Evolutionary conservation across 2,797 vertebrate species (phyloP).

Genomic region (Simalia tracyae): DNA sequence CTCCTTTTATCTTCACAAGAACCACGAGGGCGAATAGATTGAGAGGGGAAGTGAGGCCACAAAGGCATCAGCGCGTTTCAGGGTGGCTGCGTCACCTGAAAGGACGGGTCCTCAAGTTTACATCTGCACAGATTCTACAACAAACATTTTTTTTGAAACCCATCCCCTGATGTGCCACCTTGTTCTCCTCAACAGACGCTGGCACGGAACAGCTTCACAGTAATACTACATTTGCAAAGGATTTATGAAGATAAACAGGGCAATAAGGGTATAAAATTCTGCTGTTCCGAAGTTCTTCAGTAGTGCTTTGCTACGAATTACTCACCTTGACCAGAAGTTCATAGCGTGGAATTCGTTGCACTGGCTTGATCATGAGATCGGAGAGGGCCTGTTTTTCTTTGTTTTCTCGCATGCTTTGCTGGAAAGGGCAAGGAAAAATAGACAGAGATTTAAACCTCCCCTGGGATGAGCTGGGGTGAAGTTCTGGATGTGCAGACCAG

Average conservation of each 20-base stretch:
- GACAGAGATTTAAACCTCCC: neutral
- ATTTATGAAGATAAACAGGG: too few relatives aligned
- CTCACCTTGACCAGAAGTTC: slow-evolving; percentile 95
- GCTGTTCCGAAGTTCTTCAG: too few relatives aligned
- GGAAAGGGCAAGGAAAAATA: slow-evolving; percentile 35
- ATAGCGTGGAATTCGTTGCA: slow-evolving; percentile 95
- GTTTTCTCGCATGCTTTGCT: slow-evolving; percentile 99
- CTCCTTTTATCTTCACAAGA: neutral
- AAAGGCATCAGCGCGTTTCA: too few relatives aligned
- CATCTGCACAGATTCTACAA: too few relatives aligned
- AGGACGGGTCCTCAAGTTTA: too few relatives aligned
- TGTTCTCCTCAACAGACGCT: too few relatives aligned
- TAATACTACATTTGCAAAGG: neutral
- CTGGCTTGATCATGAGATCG: slow-evolving; percentile 97
- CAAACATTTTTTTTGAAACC: too few relatives aligned
- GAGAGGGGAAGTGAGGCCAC: neutral
- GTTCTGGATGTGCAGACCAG: neutral
- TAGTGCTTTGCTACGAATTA: neutral
- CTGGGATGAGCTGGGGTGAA: neutral
- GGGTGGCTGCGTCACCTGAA: too few relatives aligned
- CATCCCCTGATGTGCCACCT: too few relatives aligned
- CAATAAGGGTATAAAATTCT: fast-evolving
- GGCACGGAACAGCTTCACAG: too few relatives aligned
- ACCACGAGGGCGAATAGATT: neutral
- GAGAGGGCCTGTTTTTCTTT: slow-evolving; percentile 97